Evolutionary conservation across 2,888 invertebrate genomes (phyloP).

Genomic region (Drosophila atripex): DNA sequence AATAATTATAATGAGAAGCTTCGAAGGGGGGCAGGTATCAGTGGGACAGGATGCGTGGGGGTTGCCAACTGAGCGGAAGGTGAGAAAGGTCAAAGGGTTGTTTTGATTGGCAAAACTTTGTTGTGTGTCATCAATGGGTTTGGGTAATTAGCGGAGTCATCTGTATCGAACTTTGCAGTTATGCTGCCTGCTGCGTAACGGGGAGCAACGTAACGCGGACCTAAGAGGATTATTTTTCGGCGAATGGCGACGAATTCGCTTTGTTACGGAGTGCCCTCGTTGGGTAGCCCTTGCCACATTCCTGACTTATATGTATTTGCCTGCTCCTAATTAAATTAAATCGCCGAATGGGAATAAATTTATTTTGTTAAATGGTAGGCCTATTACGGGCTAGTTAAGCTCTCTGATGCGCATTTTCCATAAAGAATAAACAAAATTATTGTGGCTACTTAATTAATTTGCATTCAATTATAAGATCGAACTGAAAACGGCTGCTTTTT

Average conservation of each 20-base stretch:
- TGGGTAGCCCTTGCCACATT: not conserved
- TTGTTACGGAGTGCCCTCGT: not conserved
- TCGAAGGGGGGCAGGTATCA: constrained; percentile 5
- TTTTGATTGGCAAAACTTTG: constrained; percentile 33
- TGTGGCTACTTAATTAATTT: not conserved
- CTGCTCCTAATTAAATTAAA: not conserved
- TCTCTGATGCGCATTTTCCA: not conserved
- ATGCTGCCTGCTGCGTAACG: not conserved
- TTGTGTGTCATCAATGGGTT: constrained; percentile 26
- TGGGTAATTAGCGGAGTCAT: not conserved
- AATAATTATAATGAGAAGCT: constrained; percentile 24
- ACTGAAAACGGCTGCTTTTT: too few relatives aligned
- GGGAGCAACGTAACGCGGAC: not conserved
- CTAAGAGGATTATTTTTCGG: constrained; percentile 1
- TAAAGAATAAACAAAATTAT: not conserved
- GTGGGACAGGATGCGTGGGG: not conserved
- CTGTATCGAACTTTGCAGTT: not conserved
- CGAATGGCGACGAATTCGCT: not conserved
- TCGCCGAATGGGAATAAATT: not conserved
- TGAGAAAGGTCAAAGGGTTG: constrained; percentile 16
- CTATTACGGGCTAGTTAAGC: not conserved
- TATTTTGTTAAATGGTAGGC: not conserved
- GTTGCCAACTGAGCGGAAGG: constrained; percentile 22
- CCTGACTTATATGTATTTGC: constrained; percentile 1
- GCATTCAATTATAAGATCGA: not conserved